Conservation (phyloP, 2,113 vertebrate genomes). For the Syngnathus typhle region DNA sequence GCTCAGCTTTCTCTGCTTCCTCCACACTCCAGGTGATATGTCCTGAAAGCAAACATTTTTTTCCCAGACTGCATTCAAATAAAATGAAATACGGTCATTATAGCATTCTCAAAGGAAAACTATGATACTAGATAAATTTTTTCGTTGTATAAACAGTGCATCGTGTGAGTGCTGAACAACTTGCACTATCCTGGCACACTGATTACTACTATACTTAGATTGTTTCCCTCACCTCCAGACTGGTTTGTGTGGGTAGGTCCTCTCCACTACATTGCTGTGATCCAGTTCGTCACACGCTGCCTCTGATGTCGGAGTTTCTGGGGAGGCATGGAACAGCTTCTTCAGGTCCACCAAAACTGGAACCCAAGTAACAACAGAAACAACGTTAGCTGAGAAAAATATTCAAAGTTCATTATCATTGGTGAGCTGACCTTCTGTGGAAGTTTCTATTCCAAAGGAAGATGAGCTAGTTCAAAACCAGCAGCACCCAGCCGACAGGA, state of each 20-base stretch:
- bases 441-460: constrained; percentile 92
- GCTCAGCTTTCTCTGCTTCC: constrained; percentile 93
- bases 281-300: constrained; percentile 47
- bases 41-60: constrained; percentile 70
- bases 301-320: constrained; percentile 53
- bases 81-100: not conserved
- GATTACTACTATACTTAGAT: constrained; percentile 1
- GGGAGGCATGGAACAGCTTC: constrained; percentile 61
- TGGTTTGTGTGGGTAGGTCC: constrained; percentile 71
- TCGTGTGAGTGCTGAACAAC: not conserved
- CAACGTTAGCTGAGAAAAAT: not conserved
- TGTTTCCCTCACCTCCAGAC: constrained; percentile 62
- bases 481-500: constrained; percentile 84
- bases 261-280: constrained; percentile 42
- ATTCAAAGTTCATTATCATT: not conserved
- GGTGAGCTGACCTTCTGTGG: constrained; percentile 77
- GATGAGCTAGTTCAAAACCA: constrained; percentile 82
- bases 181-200: constrained; percentile 24
- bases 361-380: constrained; percentile 5
- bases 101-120: not conserved
- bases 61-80: not conserved
- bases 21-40: constrained; percentile 89
- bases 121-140: too few species aligned
- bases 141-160: too few species aligned
- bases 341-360: constrained; percentile 71